Evolutionary conservation across 2,888 invertebrate species (phyloP), one percentile per base, ranked within the genome.

Genomic region (Diplazon laetatorius): DNA sequence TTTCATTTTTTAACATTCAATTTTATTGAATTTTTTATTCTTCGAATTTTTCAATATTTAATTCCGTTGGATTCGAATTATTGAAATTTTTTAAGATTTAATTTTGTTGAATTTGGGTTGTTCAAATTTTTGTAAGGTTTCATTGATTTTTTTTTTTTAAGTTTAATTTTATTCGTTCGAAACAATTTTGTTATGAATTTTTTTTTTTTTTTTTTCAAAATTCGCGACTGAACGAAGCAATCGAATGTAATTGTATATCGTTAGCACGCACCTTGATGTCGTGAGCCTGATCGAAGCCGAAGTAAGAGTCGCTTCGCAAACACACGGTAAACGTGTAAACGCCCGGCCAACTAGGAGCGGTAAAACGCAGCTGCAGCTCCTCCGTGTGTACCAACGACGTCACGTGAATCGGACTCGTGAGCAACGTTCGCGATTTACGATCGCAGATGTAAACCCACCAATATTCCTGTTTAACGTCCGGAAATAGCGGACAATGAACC

Each of bases 391-490:
- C 96, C 78, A 99, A 94, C 91, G 97, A 97, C 69, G 99, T 99
- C 80, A 99, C 95, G 89, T 98, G 96, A 89, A 96, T 96, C 48
- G 99, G 99, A 83, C 97, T 96, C 62, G 99, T 97, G 83, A 99
- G 94, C 85, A 99, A 92, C 80, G 96, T 96, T 89, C 95, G 95
- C 83, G 96, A 96, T 92, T 98, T 99, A 86, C 97, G 95, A 92
- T 99, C 99, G 92, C 97, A 97, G 85, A 99, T 96, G 91, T 99
- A 99, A 82, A 99, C 96, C 99, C 99, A 99, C 99, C 99, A 99
- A 92, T 96, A 99, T 92, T 99, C 99, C 91, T 98, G 98, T 91
- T 99, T 98, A 88, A 96, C 95, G 91, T 96, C 95, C 3, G 99
- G 98, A 91, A 96, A 99, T 91, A 95, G 95, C 0, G 99, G 99